Percentiles rank a stretch among this genome's conserved stretches.
Evolutionary conservation across 2,888 invertebrate genomes (phyloP).

Genomic region (Trachelus troglodyta): DNA sequence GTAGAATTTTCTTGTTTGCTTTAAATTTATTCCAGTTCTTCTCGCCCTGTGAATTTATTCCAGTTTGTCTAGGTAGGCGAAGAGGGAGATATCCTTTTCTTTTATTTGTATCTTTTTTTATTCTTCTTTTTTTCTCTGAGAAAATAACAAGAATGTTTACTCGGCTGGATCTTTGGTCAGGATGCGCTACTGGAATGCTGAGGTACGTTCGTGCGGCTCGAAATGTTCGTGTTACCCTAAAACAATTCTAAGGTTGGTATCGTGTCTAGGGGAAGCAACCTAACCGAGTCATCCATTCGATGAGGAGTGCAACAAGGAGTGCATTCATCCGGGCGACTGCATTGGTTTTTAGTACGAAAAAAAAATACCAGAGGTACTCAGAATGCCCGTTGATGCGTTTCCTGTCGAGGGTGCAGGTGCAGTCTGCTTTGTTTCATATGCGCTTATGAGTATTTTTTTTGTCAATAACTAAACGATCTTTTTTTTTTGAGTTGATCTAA

Average conservation of each 20-base stretch:
- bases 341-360: not conserved
- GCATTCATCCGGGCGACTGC: conserved; percentile 13
- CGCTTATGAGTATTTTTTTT: not conserved
- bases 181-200: not conserved
- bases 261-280: not conserved
- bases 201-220: not conserved
- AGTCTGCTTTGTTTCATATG: conserved; percentile 19
- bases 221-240: not conserved
- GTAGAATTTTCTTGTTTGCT: not conserved
- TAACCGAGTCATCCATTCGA: conserved; percentile 18
- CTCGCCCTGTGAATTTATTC: not conserved
- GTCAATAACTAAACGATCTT: not conserved
- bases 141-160: not conserved
- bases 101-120: not conserved
- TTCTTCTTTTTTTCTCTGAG: not conserved
- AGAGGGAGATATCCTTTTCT: not conserved
- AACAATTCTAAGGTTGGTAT: not conserved
- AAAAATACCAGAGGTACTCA: not conserved
- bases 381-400: conserved; percentile 11
- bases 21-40: not conserved
- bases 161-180: not conserved
- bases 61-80: not conserved
- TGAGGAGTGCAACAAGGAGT: conserved; percentile 14
- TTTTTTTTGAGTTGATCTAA: not conserved
- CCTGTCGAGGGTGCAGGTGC: conserved; percentile 21